phyloP scores from a whole-genome alignment of 2,113 vertebrate genomes.

The Laterallus jamaicensis region DNA sequence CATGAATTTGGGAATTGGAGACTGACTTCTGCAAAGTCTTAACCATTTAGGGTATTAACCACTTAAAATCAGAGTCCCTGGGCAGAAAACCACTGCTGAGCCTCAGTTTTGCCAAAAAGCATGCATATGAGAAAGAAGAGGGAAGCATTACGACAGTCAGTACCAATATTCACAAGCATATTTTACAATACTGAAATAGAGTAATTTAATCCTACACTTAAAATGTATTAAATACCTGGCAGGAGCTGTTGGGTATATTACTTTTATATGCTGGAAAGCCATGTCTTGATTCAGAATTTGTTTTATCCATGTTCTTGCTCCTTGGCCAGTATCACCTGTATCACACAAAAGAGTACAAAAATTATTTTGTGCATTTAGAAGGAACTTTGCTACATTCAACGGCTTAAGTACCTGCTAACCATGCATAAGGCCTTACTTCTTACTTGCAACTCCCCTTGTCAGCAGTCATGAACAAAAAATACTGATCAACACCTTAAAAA shows the following conservation, averaged over 20 bases:
- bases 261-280: conserved; percentile 85
- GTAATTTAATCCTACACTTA: background rate
- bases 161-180: background rate
- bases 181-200: background rate
- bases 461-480: background rate
- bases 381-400: background rate
- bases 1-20: background rate
- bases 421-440: background rate
- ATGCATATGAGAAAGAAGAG: background rate
- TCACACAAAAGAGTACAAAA: background rate
- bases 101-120: background rate
- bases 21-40: background rate
- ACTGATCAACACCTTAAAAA: background rate
- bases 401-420: background rate
- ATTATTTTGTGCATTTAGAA: background rate
- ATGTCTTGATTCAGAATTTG: conserved; percentile 82
- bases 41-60: background rate
- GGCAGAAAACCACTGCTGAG: background rate
- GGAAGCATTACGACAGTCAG: background rate
- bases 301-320: conserved; percentile 83
- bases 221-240: conserved; percentile 74
- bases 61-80: background rate
- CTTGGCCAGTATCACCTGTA: conserved; percentile 85
- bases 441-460: background rate
- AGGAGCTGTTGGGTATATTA: conserved; percentile 91